phyloP scores from a whole-genome alignment of 2,888 invertebrate species.

The Aphodius sticticus region DNA sequence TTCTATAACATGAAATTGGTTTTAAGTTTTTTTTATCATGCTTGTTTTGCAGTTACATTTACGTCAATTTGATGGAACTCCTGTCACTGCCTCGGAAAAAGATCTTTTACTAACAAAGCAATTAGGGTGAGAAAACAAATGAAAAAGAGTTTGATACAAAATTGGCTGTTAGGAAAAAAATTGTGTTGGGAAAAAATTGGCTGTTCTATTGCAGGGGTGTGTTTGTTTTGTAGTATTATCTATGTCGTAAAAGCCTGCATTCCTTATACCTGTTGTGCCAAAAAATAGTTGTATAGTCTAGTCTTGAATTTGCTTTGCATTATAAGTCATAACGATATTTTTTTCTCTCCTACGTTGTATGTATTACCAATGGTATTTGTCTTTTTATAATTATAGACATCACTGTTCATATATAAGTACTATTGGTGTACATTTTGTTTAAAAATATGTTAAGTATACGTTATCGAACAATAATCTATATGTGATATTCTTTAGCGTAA shows the following conservation, averaged over 20 bases:
- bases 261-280: slow-evolving; percentile 21
- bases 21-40: slow-evolving; percentile 41
- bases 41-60: slow-evolving; percentile 70
- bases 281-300: slow-evolving; percentile 30
- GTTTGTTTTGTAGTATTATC: slow-evolving; percentile 7
- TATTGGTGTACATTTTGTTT: not conserved
- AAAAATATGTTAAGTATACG: not conserved
- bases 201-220: slow-evolving; percentile 10
- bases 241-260: slow-evolving; percentile 17
- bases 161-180: too few species aligned
- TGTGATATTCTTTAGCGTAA: slow-evolving; percentile 4
- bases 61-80: slow-evolving; percentile 73
- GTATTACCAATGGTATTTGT: slow-evolving; percentile 14
- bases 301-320: slow-evolving; percentile 28
- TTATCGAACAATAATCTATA: not conserved
- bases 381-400: slow-evolving; percentile 6
- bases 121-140: slow-evolving; percentile 25
- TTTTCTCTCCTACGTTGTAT: slow-evolving; percentile 8
- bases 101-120: slow-evolving; percentile 48
- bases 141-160: not conserved
- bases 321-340: slow-evolving; percentile 9
- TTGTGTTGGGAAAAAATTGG: too few species aligned
- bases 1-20: not conserved
- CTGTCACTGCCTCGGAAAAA: slow-evolving; percentile 66
- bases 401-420: not conserved